These are phyloP conservation scores for Phylloscopus trochiloides DNA, from an alignment of 2,113 vertebrate genomes.

Conservation along the genomic window DNA sequence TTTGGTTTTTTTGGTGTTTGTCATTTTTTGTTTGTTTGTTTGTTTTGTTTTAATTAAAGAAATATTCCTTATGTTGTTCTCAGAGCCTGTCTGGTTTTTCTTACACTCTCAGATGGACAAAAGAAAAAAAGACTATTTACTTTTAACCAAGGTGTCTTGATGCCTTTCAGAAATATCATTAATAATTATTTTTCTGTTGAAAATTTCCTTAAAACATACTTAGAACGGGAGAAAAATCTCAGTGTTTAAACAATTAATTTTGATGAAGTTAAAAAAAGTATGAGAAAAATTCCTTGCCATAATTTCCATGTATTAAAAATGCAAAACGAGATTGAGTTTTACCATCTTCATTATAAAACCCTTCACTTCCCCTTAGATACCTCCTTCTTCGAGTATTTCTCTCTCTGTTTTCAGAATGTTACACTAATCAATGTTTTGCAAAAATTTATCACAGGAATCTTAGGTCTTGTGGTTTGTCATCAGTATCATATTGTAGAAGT, in stretches of 20 bases:
- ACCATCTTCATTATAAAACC: not conserved
- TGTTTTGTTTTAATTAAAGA: not conserved
- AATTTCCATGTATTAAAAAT: not conserved
- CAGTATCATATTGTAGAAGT: not conserved
- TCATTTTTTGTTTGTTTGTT: too few species aligned
- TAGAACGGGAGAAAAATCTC: not conserved
- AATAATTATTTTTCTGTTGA: not conserved
- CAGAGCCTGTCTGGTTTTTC: not conserved
- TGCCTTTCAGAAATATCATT: not conserved
- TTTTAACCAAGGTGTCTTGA: not conserved
- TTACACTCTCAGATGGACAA: too few species aligned
- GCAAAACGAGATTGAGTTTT: not conserved
- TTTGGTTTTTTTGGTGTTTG: too few species aligned
- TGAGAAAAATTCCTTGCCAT: not conserved
- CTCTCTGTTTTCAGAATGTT: not conserved
- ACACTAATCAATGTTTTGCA: not conserved
- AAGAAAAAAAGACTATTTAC: too few species aligned
- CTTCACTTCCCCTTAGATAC: not conserved
- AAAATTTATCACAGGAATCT: not conserved
- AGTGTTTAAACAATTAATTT: not conserved
- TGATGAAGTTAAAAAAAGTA: not conserved
- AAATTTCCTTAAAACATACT: not conserved
- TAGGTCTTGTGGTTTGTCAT: not conserved
- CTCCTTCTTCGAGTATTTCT: not conserved
- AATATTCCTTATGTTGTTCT: not conserved